These are phyloP conservation scores for Dermatemys mawii DNA, from an alignment of 2,113 vertebrate genomes.

Conservation along the genomic window DNA sequence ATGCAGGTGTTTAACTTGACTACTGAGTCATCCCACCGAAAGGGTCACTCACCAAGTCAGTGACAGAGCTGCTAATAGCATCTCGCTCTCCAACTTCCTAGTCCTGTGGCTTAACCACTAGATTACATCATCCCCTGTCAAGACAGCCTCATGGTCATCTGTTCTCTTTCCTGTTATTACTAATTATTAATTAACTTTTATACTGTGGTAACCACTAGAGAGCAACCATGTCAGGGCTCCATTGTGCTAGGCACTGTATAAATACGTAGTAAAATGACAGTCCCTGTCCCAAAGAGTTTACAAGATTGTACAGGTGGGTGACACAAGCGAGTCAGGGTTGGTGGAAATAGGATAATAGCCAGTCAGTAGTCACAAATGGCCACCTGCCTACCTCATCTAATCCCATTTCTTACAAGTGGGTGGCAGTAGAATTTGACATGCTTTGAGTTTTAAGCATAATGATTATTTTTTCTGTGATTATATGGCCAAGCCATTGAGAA, in stretches of 20 bases:
- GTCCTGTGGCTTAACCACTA: background rate
- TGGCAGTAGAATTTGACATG: background rate
- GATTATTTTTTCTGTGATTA: background rate
- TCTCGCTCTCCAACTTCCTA: background rate
- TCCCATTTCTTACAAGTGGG: background rate
- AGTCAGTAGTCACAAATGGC: background rate
- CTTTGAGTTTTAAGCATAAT: background rate
- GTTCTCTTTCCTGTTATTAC: background rate
- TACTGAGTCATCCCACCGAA: background rate
- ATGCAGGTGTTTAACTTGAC: background rate
- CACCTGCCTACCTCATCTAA: background rate
- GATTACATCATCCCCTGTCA: background rate
- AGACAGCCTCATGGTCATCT: background rate
- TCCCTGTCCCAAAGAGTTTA: background rate
- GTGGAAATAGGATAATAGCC: background rate
- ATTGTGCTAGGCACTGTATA: background rate
- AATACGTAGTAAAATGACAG: background rate
- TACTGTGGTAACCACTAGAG: background rate
- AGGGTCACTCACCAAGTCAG: background rate
- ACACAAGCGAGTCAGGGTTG: background rate
- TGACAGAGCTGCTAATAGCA: background rate
- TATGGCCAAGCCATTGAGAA: background rate
- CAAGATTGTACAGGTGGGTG: background rate
- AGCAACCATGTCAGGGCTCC: background rate
- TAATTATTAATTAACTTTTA: background rate